A percentile compares a stretch with the other conserved stretches of the same genome.
Evolutionary conservation across 2,113 vertebrate genomes (phyloP).

Genomic region (Chinchilla lanigera): DNA sequence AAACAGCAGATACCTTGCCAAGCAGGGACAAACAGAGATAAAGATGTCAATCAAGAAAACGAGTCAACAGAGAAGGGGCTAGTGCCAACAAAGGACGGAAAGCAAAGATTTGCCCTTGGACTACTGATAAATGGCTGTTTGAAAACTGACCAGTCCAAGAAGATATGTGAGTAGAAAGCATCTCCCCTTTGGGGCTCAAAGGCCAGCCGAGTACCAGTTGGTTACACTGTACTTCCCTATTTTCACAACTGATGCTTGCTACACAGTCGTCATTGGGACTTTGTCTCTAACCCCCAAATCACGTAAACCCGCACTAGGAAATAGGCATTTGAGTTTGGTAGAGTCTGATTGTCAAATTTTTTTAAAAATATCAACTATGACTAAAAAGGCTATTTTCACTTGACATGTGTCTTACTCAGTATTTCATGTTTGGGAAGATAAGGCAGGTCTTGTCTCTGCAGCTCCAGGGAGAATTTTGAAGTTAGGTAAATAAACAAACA

Average conservation of each 20-base stretch:
- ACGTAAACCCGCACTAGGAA: not conserved
- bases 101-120: not conserved
- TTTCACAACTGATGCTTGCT: not conserved
- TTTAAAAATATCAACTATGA: slow-evolving; percentile 58
- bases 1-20: not conserved
- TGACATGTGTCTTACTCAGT: slow-evolving; percentile 56
- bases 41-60: slow-evolving; percentile 62
- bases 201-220: accelerated
- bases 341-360: slow-evolving; percentile 37
- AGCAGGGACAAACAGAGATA: slow-evolving; percentile 31
- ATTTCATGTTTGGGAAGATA: slow-evolving; percentile 51
- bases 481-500: slow-evolving; percentile 53
- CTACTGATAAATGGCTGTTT: not conserved
- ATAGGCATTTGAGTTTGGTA: not conserved
- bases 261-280: not conserved
- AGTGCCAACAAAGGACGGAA: not conserved
- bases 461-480: slow-evolving; percentile 27
- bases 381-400: slow-evolving; percentile 54
- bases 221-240: not conserved
- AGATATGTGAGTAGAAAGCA: not conserved
- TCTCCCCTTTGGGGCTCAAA: not conserved
- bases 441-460: not conserved
- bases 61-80: not conserved
- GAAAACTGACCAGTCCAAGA: not conserved
- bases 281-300: not conserved